Percentiles rank a stretch among this genome's conserved stretches.
These are phyloP conservation scores for Schizopygopsis malacanthus DNA, from an alignment of 2,797 vertebrate genomes.

Conservation along the genomic window DNA sequence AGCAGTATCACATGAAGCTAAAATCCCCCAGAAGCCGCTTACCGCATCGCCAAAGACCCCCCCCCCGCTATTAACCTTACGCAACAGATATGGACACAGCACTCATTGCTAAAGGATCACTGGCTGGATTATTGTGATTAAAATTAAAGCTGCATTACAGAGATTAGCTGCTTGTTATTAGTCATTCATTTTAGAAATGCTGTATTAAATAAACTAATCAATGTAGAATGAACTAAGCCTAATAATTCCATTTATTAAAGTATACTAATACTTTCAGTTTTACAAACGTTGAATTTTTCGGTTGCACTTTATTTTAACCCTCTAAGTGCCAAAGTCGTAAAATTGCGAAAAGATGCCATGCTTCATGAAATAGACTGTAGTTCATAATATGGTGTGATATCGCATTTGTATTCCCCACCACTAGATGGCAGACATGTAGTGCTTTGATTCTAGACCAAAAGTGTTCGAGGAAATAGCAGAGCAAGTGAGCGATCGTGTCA, in stretches of 20 bases:
- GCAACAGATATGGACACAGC: constrained; percentile 69
- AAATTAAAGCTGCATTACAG: constrained; percentile 14
- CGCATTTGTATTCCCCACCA: too few species aligned
- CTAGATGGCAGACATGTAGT: too few species aligned
- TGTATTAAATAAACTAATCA: neutral
- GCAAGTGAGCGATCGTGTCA: too few species aligned
- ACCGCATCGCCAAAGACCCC: constrained; percentile 58
- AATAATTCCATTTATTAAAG: neutral
- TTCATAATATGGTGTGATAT: too few species aligned
- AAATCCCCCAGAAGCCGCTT: constrained; percentile 75
- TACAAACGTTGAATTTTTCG: too few species aligned
- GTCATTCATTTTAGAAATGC: neutral
- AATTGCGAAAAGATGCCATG: too few species aligned
- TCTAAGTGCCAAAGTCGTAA: too few species aligned
- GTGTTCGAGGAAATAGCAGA: too few species aligned
- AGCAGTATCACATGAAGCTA: constrained; percentile 72
- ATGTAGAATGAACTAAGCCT: too few species aligned
- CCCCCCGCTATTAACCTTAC: constrained; percentile 66
- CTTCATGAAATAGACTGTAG: too few species aligned
- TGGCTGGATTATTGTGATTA: neutral
- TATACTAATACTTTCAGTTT: neutral
- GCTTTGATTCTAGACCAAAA: too few species aligned
- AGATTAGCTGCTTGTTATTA: constrained; percentile 8
- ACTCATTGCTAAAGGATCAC: neutral
- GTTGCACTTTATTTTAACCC: neutral